Conservation (phyloP, 2,113 vertebrate species). For the Xiphorhynchus elegans region DNA sequence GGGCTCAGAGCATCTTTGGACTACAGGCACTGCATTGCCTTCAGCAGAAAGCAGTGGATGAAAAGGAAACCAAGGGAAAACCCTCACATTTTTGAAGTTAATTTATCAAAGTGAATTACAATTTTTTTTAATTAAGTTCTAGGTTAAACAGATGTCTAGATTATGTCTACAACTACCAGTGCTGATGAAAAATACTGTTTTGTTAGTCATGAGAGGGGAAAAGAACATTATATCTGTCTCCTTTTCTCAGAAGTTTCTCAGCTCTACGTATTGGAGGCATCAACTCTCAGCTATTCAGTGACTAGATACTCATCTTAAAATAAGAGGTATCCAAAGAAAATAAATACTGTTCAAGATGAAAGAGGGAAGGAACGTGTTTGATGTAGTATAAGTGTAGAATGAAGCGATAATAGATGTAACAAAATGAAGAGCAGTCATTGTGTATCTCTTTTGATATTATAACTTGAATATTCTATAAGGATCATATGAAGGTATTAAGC, state of each 20-base stretch:
- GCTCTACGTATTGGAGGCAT: neutral
- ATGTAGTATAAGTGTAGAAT: neutral
- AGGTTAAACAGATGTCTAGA: neutral
- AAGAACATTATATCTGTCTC: neutral
- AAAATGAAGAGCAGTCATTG: neutral
- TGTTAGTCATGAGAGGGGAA: neutral
- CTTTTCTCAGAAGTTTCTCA: neutral
- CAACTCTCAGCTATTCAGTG: neutral
- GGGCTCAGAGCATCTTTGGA: neutral
- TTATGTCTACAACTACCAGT: neutral
- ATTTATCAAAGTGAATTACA: neutral
- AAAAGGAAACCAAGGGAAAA: neutral
- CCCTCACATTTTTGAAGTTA: no score
- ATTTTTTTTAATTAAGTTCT: neutral
- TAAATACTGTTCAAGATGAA: neutral
- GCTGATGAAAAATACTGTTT: neutral
- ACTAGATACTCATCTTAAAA: neutral
- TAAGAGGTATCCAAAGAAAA: neutral
- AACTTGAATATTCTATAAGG: neutral
- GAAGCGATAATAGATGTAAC: neutral
- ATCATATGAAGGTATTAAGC: neutral
- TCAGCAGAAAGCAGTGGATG: neutral
- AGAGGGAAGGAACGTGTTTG: neutral
- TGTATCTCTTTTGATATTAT: neutral
- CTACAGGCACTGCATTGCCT: neutral